Base-by-base conservation (phyloP, 2,888 invertebrate genomes). In the Euphydryas editha region DNA sequence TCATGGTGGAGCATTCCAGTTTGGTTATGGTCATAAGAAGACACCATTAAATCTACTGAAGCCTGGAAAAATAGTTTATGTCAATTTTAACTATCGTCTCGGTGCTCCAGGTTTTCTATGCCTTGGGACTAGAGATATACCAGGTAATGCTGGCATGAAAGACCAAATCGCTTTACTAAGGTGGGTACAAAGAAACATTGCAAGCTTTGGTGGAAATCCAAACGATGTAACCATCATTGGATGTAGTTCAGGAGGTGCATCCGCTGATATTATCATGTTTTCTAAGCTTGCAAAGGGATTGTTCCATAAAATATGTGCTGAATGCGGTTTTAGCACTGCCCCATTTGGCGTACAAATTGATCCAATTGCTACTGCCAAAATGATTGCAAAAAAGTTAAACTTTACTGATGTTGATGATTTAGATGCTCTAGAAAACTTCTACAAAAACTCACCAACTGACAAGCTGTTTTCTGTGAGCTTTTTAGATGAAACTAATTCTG, bases 1-100 rank as follows among this genome's bases (percentile, higher is more conserved):
- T 1, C 93, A 93, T 64, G 92, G 92, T 17, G 92, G 93, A 2
- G 88, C 81, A 1, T 92, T 82, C 64, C 81, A 86, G 75, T 62
- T 76, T 1, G 90, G 88, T 7, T 75, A 70, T 39, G 85, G 87
- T 1, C 75, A 82, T 62, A 67, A 49, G 6, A 15, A 13, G 4
- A 61, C 57, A 37, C 5, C 76, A 0, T 72, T 75, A 15, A 76
- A 73, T 13, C 79, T 81, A 58, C 69, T 87, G 8, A 73, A 75
- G 2, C 72, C 67, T 0, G 76, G 79, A 39, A 68, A 83, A 70
- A 64, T 87, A 0, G 78, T 87, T 47, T 69, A 72, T 11, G 82
- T 85, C 0, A 79, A 76, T 18, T 86, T 86, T 64, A 87, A 87
- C 59, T 87, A 87, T 59, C 80, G 87, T 15, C 69, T 86, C n/a